Evolutionary conservation across 2,888 invertebrate species (phyloP).

Genomic region (Standfussiana lucernea): DNA sequence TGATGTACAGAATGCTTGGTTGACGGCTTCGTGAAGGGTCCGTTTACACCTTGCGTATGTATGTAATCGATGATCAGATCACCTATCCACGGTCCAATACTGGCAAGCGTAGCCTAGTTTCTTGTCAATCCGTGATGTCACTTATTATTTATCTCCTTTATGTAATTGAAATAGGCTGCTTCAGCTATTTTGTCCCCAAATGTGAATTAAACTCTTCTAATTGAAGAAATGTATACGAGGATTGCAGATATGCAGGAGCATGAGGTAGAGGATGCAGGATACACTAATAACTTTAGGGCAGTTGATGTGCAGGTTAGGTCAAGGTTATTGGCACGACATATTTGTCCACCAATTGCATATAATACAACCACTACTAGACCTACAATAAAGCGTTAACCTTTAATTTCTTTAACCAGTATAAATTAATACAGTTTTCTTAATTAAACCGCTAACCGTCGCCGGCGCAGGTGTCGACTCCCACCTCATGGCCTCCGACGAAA

Average conservation of each 20-base stretch:
- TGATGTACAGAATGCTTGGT: too few species aligned
- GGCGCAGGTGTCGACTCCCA: slow-evolving; percentile 58
- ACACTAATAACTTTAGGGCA: too few species aligned
- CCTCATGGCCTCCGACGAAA: slow-evolving; percentile 59
- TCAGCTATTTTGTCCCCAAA: background rate
- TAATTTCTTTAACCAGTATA: slow-evolving; percentile 20
- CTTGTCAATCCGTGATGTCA: background rate
- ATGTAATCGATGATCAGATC: background rate
- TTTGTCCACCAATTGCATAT: background rate
- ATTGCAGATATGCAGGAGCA: too few species aligned
- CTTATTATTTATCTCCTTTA: background rate
- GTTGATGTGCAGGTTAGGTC: too few species aligned
- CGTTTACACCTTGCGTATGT: too few species aligned
- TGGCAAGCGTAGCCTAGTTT: background rate
- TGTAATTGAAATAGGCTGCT: background rate
- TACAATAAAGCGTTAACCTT: slow-evolving; percentile 12
- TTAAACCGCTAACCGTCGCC: slow-evolving; percentile 51
- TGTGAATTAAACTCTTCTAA: background rate
- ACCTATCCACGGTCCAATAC: background rate
- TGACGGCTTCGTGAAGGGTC: too few species aligned
- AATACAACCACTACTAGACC: background rate
- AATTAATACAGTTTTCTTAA: slow-evolving; percentile 38
- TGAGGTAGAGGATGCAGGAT: too few species aligned
- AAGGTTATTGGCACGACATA: too few species aligned
- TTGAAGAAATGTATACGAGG: background rate